Percentiles rank a stretch among this genome's conserved stretches.
Evolutionary conservation across 2,888 invertebrate species (phyloP).

Genomic region (Ligdia adustata): DNA sequence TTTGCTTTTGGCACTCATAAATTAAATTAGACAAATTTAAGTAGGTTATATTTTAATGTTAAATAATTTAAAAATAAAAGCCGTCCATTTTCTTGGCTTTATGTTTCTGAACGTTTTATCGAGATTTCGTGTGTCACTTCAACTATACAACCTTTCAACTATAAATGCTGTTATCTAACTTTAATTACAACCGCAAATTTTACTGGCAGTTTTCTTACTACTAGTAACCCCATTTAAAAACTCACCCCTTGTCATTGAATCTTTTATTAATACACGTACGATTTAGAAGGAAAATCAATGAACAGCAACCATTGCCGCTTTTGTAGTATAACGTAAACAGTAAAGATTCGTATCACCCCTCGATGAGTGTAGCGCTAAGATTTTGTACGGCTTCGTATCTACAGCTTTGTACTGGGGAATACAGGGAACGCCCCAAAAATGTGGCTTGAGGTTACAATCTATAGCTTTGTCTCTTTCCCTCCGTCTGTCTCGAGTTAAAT

Average conservation of each 20-base stretch:
- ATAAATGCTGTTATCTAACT: no score
- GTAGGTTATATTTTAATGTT: no score
- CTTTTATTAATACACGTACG: background rate
- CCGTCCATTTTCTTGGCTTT: no score
- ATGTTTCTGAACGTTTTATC: no score
- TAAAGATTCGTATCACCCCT: conserved; percentile 1
- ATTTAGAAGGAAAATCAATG: conserved; percentile 13
- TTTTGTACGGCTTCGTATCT: conserved; percentile 18
- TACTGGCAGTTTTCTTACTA: background rate
- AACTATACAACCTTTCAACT: no score
- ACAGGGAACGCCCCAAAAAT: conserved; percentile 65
- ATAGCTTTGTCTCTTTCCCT: conserved; percentile 66
- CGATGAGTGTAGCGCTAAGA: conserved; percentile 23
- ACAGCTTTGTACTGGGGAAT: conserved; percentile 38
- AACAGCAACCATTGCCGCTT: conserved; percentile 29
- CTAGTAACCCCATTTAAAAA: conserved; percentile 14
- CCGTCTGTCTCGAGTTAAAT: conserved; percentile 52
- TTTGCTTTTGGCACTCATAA: no score
- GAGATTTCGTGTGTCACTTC: no score
- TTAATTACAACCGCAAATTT: no score
- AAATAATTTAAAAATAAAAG: no score
- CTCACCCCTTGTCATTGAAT: background rate
- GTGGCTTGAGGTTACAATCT: conserved; percentile 40
- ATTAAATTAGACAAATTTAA: no score
- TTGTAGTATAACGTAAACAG: background rate